Evolutionary conservation across 2,113 vertebrate species (phyloP).

Genomic region (Acrocephalus kingi): DNA sequence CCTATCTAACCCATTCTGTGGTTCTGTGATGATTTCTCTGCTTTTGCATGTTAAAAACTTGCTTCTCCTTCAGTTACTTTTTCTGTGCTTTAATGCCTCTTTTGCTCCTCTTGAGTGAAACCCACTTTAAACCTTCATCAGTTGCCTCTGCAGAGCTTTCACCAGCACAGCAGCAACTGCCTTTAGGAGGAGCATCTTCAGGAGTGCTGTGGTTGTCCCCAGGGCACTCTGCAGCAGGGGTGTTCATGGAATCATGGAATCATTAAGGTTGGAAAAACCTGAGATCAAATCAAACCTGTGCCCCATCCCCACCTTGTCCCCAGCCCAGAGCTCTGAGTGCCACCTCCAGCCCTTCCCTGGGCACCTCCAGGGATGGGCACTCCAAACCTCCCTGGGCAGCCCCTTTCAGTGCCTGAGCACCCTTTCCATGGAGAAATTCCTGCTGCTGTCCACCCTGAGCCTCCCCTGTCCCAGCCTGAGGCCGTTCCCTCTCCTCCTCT

Average conservation of each 20-base stretch:
- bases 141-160: neutral
- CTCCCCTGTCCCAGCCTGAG: neutral
- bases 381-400: neutral
- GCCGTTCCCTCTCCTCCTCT: neutral
- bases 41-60: neutral
- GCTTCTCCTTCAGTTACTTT: neutral
- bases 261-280: neutral
- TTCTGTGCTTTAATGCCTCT: neutral
- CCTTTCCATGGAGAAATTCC: neutral
- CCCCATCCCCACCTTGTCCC: neutral
- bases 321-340: neutral
- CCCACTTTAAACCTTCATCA: neutral
- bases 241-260: neutral
- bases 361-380: neutral
- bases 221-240: neutral
- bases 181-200: neutral
- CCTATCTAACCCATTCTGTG: neutral
- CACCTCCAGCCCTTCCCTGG: rapidly evolving
- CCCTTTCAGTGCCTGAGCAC: rapidly evolving
- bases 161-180: neutral
- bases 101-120: neutral
- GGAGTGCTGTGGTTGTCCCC: neutral
- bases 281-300: neutral
- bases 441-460: rapidly evolving
- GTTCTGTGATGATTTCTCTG: neutral